Evolutionary conservation across 1,140 invertebrate species (phyloP), one percentile per base, ranked within the genome.

Genomic region (Dinoponera quadriceps): DNA sequence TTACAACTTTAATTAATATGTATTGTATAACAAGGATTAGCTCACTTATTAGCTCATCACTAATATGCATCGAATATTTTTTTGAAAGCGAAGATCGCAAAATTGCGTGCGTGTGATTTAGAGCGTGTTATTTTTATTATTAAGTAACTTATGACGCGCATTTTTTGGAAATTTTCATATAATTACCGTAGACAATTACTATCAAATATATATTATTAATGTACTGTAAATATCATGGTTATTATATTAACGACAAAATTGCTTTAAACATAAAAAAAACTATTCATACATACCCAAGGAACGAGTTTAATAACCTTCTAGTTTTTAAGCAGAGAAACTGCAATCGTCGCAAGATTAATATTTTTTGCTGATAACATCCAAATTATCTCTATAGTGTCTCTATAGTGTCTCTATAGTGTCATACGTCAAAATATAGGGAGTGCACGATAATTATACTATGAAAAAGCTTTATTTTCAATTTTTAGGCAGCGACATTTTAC

Each of bases 391-490:
- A 48, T 60, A 9, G 11, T 48, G 20, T 59, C 44, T 13, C 60
- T 0, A n/a, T 69, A 38, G 38, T 27, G 14, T 84, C 27, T 80
- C 44, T 60, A 65, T 66, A 2, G 0, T 49, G 33, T 49, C 11
- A 65, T 38, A 65, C 59, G 7, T 44, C 38, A 59, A 54, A 33
- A 62, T 20, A 55, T 1, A 3, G 11, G n/a, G 1, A 63, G 33
- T 33, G 16, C 22, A 73, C 69, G 65, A 27, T 13, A n/a, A 38
- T 60, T 77, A 71, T 66, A 27, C 54, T 74, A 54, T 72, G 75
- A 66, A 87, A 87, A 68, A 74, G 25, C 25, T 77, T 87, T 85
- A 82, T 78, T 88, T 84, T 49, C 11, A 9, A 63, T 29, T 80
- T 73, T 49, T 80, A 65, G 55, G 11, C 44, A 65, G 75, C 55